A percentile compares a stretch with the other conserved stretches of the same genome.
Conservation (phyloP, 2,797 vertebrate genomes). For the Propithecus perrieri region DNA sequence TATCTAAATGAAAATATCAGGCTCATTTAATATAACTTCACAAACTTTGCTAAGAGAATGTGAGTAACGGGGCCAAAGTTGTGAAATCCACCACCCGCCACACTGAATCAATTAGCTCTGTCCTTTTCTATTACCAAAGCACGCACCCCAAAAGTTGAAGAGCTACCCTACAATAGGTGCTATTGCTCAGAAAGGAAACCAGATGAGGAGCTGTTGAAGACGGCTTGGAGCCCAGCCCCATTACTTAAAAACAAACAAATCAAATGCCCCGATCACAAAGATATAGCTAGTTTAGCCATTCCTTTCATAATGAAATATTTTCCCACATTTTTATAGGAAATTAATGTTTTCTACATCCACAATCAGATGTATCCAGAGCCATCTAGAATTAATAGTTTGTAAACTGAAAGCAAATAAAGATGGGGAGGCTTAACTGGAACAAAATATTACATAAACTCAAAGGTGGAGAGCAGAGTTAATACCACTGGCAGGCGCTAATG, state of each 20-base stretch:
- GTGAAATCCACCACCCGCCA: background rate
- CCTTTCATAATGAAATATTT: background rate
- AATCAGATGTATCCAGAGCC: background rate
- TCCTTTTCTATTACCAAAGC: background rate
- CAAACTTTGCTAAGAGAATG: background rate
- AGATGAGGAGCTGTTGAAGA: background rate
- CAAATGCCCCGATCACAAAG: background rate
- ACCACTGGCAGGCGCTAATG: background rate
- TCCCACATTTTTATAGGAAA: background rate
- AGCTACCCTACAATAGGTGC: background rate
- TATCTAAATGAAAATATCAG: background rate
- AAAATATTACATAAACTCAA: conserved; percentile 4
- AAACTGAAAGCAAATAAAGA: background rate
- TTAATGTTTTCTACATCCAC: background rate
- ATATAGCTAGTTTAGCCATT: background rate
- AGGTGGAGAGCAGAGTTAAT: background rate
- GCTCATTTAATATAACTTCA: background rate
- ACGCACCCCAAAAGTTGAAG: background rate
- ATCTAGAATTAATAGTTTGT: background rate
- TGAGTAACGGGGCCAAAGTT: background rate
- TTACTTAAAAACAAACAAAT: background rate
- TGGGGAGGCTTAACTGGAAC: background rate
- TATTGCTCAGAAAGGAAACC: background rate
- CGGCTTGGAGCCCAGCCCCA: rapidly evolving
- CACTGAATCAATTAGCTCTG: background rate